These are phyloP conservation scores for Nymphalis c-album DNA, from an alignment of 2,888 invertebrate species.

Conservation along the genomic window DNA sequence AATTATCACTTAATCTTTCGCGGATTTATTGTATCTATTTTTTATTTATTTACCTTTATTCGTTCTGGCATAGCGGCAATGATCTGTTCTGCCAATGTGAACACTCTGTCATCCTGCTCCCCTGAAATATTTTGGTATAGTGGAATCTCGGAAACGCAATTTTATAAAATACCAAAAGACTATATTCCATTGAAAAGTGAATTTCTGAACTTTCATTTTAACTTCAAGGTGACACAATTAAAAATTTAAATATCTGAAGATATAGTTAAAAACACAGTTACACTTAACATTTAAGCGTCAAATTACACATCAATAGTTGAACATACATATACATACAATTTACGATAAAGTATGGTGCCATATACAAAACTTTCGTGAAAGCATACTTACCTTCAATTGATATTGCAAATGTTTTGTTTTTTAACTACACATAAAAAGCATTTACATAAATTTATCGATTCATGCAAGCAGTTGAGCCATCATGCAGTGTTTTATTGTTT, in stretches of 20 bases:
- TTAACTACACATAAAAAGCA: constrained; percentile 79
- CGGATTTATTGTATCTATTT: background rate
- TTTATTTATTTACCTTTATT: constrained; percentile 88
- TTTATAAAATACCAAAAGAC: background rate
- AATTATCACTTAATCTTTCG: too few species aligned
- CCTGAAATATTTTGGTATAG: constrained; percentile 82
- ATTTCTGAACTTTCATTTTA: background rate
- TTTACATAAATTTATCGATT: constrained; percentile 59
- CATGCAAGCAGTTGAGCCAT: constrained; percentile 74
- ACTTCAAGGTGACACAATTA: background rate
- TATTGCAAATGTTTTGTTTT: constrained; percentile 44
- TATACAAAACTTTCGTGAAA: constrained; percentile 42
- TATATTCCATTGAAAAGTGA: background rate
- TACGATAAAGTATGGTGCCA: constrained; percentile 34
- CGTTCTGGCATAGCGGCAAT: constrained; percentile 99
- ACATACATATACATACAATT: constrained; percentile 11
- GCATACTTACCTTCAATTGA: constrained; percentile 51
- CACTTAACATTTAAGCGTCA: constrained; percentile 7
- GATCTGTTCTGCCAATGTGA: constrained; percentile 97
- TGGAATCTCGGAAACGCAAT: constrained; percentile 50
- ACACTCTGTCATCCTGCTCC: constrained; percentile 95
- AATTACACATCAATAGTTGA: constrained; percentile 17
- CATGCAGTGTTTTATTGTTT: constrained; percentile 67
- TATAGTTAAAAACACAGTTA: background rate
- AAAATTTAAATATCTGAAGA: background rate